Percentiles rank a stretch among this genome's conserved stretches.
These are phyloP conservation scores for Mobula hypostoma DNA, from an alignment of 2,113 vertebrate genomes.

Conservation along the genomic window DNA sequence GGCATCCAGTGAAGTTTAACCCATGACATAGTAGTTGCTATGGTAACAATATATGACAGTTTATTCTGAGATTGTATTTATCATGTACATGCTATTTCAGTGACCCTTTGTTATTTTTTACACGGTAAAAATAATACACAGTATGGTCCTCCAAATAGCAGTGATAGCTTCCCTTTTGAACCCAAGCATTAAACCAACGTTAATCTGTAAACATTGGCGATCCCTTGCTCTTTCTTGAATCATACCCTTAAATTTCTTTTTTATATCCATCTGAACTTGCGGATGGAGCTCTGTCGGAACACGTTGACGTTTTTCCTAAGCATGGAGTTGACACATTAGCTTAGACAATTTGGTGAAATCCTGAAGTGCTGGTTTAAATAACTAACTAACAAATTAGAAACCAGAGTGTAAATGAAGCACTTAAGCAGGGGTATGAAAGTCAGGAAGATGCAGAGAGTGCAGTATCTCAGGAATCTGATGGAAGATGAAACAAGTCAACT, in stretches of 20 bases:
- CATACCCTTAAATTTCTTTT: neutral
- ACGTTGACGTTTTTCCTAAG: no score
- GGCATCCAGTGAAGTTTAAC: neutral
- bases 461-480: neutral
- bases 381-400: neutral
- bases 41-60: neutral
- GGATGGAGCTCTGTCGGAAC: neutral
- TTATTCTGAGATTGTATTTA: neutral
- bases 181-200: no score
- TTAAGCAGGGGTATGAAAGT: neutral
- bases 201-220: neutral
- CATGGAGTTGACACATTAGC: neutral
- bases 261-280: neutral
- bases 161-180: neutral
- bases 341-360: neutral
- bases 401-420: neutral
- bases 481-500: neutral
- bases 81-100: neutral
- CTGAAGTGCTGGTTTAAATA: neutral
- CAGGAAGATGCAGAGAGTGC: neutral
- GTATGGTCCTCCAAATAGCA: neutral
- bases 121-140: neutral
- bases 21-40: neutral
- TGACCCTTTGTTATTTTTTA: neutral
- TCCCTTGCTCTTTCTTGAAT: neutral